These are phyloP conservation scores for Formica selysi DNA, from an alignment of 1,140 invertebrate genomes.

Conservation along the genomic window DNA sequence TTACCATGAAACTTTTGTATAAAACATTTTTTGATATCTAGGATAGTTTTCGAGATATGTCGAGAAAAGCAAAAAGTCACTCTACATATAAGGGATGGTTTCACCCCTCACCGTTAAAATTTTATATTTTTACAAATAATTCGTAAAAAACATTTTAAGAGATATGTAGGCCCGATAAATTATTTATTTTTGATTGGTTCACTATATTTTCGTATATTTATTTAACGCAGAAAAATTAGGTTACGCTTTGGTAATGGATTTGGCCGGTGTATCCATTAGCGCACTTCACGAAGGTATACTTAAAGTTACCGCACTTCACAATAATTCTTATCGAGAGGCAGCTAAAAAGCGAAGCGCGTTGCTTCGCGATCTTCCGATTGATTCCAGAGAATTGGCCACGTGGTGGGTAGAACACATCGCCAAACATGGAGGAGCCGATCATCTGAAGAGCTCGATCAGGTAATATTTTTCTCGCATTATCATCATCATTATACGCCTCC, in stretches of 20 bases:
- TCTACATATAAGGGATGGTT: no score
- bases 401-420: slow-evolving; percentile 86
- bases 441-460: slow-evolving; percentile 83
- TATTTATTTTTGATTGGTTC: not conserved
- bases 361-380: slow-evolving; percentile 83
- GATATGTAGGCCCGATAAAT: no score
- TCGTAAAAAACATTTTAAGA: no score
- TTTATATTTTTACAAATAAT: no score
- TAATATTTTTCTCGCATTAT: slow-evolving; percentile 52
- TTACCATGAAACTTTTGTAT: no score
- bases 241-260: slow-evolving; percentile 81
- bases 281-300: slow-evolving; percentile 80
- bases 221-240: slow-evolving; percentile 78
- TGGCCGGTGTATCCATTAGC: slow-evolving; percentile 78
- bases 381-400: slow-evolving; percentile 81
- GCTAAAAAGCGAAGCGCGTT: slow-evolving; percentile 79
- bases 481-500: not conserved
- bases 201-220: not conserved
- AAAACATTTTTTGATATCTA: no score
- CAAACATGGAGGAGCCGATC: slow-evolving; percentile 83
- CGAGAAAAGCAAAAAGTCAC: no score
- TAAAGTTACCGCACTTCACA: slow-evolving; percentile 74
- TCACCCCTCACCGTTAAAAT: no score
- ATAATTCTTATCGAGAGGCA: slow-evolving; percentile 80
- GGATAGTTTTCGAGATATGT: no score